Evolutionary conservation across 2,888 invertebrate species (phyloP), one percentile per base, ranked within the genome.

Genomic region (Holacanthella duospinosa): DNA sequence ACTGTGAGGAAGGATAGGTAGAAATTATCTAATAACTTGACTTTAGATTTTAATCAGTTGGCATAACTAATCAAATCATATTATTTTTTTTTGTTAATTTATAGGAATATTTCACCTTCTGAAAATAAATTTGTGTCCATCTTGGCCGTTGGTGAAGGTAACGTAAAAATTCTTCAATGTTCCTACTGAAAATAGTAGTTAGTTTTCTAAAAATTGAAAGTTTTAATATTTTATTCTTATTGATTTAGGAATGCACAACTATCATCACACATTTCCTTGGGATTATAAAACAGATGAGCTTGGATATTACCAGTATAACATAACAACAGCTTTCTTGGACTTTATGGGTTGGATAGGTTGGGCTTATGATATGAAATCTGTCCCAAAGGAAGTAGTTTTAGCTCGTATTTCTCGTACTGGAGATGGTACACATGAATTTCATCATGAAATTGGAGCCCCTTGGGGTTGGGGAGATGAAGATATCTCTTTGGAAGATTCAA

Each of bases 111-210:
- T 74, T 86, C 84, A 76, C 91, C 93, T 0, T 80, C 83, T 0
- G 87, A 93, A 78, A 92, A 89, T 76, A 80, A 82, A 69, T 78
- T 81, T 1, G 91, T 93, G 0, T 84, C 89, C 0, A 74, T 87
- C 0, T 77, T 83, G 44, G 86, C 88, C 0, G 80, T 85, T 55
- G 87, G 88, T 25, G 87, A 89, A 75, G 91, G n/a, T n/a, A n/a
- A n/a, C n/a, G n/a, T n/a, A n/a, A n/a, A n/a, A 89, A 16, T 90
- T 88, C 86, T 90, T 91, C 77, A 91, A 91, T 79, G 91, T 89
- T 77, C 90, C n/a, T n/a, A n/a, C n/a, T n/a, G n/a, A n/a, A n/a
- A n/a, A n/a, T n/a, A n/a, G n/a, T n/a, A n/a, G n/a, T n/a, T n/a
- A n/a, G n/a, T n/a, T n/a, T n/a, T n/a, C n/a, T n/a, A n/a, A n/a